These are phyloP conservation scores for Chamaea fasciata DNA, from an alignment of 2,113 vertebrate genomes.

Conservation along the genomic window DNA sequence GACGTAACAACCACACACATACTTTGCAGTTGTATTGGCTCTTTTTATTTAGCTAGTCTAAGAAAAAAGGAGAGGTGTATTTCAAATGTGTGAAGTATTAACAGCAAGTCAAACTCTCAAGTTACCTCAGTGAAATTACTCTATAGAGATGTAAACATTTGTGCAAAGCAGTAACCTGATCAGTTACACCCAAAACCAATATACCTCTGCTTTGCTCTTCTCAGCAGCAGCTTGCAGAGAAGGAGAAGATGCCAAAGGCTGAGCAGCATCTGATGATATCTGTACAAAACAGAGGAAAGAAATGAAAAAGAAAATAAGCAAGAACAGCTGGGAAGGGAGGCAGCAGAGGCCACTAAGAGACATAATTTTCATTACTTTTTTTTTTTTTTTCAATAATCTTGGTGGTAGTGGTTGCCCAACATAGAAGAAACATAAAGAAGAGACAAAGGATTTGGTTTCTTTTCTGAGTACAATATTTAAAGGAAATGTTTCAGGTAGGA, in stretches of 20 bases:
- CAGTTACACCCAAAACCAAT: background rate
- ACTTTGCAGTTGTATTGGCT: background rate
- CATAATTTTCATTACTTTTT: background rate
- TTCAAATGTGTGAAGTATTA: background rate
- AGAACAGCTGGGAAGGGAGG: constrained; percentile 9
- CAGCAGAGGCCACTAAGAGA: background rate
- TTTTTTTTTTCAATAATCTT: background rate
- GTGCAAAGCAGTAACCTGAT: background rate
- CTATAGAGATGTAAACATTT: background rate
- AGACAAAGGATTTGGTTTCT: background rate
- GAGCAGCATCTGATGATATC: constrained; percentile 85
- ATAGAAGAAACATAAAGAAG: background rate
- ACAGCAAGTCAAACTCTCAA: background rate
- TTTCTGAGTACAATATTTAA: background rate
- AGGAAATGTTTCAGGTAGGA: background rate
- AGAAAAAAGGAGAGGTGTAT: background rate
- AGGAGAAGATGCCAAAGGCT: constrained; percentile 83
- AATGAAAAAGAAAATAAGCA: constrained; percentile 57
- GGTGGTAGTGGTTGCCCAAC: background rate
- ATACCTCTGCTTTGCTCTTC: constrained; percentile 91
- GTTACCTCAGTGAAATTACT: background rate
- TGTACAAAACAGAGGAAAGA: constrained; percentile 69
- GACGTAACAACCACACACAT: background rate
- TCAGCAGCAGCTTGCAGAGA: constrained; percentile 85
- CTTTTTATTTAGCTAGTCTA: background rate